Evolutionary conservation across 2,888 invertebrate genomes (phyloP), one percentile per base, ranked within the genome.

Genomic region (Morpho deidamia): DNA sequence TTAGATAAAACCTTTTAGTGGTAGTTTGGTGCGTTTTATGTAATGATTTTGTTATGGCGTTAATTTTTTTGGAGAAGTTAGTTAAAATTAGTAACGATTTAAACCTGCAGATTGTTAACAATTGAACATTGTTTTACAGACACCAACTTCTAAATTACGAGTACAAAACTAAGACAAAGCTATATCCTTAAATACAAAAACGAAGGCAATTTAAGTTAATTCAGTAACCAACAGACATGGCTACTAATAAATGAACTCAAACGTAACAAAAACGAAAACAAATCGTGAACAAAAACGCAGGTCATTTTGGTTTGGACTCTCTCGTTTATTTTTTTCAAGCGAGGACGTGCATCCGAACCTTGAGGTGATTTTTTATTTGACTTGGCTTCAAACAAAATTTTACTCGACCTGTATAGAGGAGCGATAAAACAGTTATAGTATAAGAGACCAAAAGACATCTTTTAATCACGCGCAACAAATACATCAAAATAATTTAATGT

Each of bases 241-340:
- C 86, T 85, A 84, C 89, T 87, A 84, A 85, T 76, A 89, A 89
- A 88, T 89, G 88, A 89, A 87, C 86, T 85, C 86, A 83, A 87
- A 85, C 77, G 82, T 80, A 82, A 88, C 84, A 88, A 88, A 89
- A 88, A 88, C 80, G 78, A 86, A 84, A 88, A 88, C 85, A 87
- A 88, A 86, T 80, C 83, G 71, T 80, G 81, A 72, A 89, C 83
- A 88, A 89, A 89, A 89, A 89, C 83, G 81, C 86, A 83, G 89
- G 88, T 88, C 88, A 88, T 86, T 87, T 86, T 83, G 81, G 76
- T 74, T 75, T 83, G 78, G 84, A 82, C 80, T 84, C 76, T 81
- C 81, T 83, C 74, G 81, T 87, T 85, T 86, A 79, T 87, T 88
- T 88, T 86, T 86, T 87, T 81, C 83, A 81, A 82, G 67, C 76